These are phyloP conservation scores for Diloba caeruleocephala DNA, from an alignment of 2,888 invertebrate species.

Conservation along the genomic window DNA sequence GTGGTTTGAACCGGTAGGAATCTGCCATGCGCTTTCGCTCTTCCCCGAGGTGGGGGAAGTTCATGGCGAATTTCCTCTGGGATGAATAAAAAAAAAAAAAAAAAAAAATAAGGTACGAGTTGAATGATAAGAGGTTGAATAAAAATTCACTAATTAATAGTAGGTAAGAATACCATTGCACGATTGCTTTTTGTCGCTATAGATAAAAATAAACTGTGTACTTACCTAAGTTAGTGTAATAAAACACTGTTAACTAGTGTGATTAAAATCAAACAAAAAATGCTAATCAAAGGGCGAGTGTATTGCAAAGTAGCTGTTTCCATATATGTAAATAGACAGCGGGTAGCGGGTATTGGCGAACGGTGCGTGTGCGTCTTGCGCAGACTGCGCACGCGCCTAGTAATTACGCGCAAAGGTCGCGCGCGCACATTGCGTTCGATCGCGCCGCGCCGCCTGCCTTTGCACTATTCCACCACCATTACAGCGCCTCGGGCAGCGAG, in stretches of 20 bases:
- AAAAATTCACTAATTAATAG: no score
- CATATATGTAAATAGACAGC: conserved; percentile 71
- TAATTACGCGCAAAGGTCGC: conserved; percentile 86
- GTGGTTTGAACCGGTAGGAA: no score
- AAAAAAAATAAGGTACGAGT: no score
- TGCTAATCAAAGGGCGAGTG: conserved; percentile 74
- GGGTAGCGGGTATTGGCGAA: conserved; percentile 46
- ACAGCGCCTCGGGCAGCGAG: conserved; percentile 47
- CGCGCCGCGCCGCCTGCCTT: conserved; percentile 61
- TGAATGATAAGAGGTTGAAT: no score
- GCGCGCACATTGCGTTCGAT: conserved; percentile 81
- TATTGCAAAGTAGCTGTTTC: conserved; percentile 74
- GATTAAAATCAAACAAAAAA: conserved; percentile 81
- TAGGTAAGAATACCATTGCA: not conserved
- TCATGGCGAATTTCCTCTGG: no score
- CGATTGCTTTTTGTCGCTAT: conserved; percentile 19
- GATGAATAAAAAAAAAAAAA: no score
- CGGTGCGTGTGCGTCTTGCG: conserved; percentile 60
- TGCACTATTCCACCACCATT: conserved; percentile 52
- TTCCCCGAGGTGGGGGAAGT: no score
- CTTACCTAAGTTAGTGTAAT: conserved; percentile 38
- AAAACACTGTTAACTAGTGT: conserved; percentile 64
- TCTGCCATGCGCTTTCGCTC: no score
- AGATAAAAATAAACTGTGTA: conserved; percentile 29
- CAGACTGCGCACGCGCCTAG: conserved; percentile 78